A percentile compares a stretch with the other conserved stretches of the same genome.
phyloP scores from a whole-genome alignment of 2,888 invertebrate genomes.

The Hypena proboscidalis region DNA sequence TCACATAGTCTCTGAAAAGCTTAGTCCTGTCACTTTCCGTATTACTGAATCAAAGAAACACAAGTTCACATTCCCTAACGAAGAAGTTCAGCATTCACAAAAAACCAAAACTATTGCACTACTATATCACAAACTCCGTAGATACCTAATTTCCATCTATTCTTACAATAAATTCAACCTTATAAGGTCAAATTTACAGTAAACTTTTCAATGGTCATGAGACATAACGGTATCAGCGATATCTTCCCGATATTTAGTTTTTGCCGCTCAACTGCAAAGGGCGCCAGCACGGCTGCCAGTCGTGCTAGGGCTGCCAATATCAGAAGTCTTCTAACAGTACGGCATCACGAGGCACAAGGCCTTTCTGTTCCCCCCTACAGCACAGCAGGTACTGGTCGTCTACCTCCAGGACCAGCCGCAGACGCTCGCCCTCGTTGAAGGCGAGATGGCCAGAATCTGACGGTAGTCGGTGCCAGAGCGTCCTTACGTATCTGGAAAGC shows the following conservation, averaged over 20 bases:
- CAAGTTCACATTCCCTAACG: constrained; percentile 43
- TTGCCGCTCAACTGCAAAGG: constrained; percentile 62
- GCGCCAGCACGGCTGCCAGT: constrained; percentile 77
- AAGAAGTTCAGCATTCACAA: constrained; percentile 30
- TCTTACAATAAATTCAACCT: neutral
- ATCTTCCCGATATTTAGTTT: constrained; percentile 14
- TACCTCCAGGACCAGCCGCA: constrained; percentile 90
- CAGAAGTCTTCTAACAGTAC: constrained; percentile 85
- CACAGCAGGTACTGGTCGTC: constrained; percentile 91
- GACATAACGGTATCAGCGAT: constrained; percentile 12
- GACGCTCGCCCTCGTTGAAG: constrained; percentile 90
- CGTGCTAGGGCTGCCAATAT: constrained; percentile 77
- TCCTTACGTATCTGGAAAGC: constrained; percentile 87
- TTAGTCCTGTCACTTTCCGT: constrained; percentile 38
- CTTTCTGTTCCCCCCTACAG: constrained; percentile 90
- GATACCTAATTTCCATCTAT: constrained; percentile 6
- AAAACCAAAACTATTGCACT: constrained; percentile 39
- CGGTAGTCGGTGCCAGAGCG: constrained; percentile 90
- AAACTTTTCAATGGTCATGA: constrained; percentile 4
- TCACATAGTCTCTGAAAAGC: constrained; percentile 60
- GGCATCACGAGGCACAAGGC: constrained; percentile 90
- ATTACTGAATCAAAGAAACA: constrained; percentile 29
- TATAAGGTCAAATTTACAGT: constrained; percentile 3
- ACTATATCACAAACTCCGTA: constrained; percentile 5
- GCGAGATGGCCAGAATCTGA: constrained; percentile 91